Base-by-base conservation (phyloP, 1,140 invertebrate genomes). In the Hormaphis cornu region DNA sequence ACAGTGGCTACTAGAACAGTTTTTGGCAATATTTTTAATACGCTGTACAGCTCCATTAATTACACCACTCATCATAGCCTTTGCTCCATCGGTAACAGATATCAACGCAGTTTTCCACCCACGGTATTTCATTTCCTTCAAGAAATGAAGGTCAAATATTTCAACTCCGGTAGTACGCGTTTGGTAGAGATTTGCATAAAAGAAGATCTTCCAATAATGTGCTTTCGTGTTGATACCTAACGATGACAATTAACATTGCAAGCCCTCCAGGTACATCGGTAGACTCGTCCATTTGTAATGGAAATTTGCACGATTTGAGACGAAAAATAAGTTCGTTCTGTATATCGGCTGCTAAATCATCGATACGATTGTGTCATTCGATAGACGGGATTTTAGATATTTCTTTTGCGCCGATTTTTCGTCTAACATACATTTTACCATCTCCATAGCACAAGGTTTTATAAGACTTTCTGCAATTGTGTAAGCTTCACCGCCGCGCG, bases 261-360 rank as follows among this genome's bases (percentile, higher is more conserved):
- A 72, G 69, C 26, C 28, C n/a, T n/a, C n/a, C 63, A 72, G 71
- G 53, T 33, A 59, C 16, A 70, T 72, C 35, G 37, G 50, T 70
- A 70, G 53, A 71, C 69, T 71, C 66, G 26, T 70, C 71, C 33
- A 54, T 69, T 69, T 71, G 63, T 56, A 54, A 58, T 52, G 71
- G 48, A 70, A 70, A 69, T 50, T 71, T 48, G 53, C 61, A 69
- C 40, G 22, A 53, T 71, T 46, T 69, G 24, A 71, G 66, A 70
- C 66, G 44, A 69, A 53, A 71, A 71, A 54, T 69, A 58, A 70
- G 71, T 58, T 71, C 71, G 58, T 71, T 70, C 48, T 70, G 28
- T 44, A 70, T 22, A 28, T 40, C 16, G 35, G 56, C 26, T 59
- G 56, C 56, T 35, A 59, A 59, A 28, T 59, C 26, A 37, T 33